phyloP scores from a whole-genome alignment of 1,140 invertebrate species.

The Chelonus insularis region DNA sequence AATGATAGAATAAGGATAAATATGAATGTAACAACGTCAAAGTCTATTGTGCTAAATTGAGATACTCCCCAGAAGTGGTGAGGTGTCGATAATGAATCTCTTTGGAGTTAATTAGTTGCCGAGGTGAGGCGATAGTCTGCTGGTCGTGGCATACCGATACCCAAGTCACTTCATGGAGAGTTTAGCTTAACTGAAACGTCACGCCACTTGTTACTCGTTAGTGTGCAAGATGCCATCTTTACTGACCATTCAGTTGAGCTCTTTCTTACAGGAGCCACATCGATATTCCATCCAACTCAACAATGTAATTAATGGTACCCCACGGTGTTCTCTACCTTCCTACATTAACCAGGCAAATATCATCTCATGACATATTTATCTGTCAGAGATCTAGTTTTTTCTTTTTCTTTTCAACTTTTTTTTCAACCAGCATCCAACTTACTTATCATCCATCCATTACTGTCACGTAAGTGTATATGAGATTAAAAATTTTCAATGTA shows the following conservation, averaged over 20 bases:
- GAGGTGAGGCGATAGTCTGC: slow-evolving; percentile 47
- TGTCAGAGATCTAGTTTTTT: background rate
- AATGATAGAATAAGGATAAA: too few relatives aligned
- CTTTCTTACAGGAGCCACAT: slow-evolving; percentile 29
- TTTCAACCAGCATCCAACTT: too few relatives aligned
- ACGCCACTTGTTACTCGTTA: slow-evolving; percentile 58
- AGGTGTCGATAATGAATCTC: slow-evolving; percentile 58
- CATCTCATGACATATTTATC: background rate
- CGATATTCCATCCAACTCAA: slow-evolving; percentile 37
- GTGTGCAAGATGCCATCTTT: slow-evolving; percentile 56
- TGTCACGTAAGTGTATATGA: too few relatives aligned
- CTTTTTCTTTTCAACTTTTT: background rate
- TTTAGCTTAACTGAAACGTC: slow-evolving; percentile 52
- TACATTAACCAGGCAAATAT: background rate
- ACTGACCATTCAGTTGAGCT: slow-evolving; percentile 30
- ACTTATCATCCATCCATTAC: too few relatives aligned
- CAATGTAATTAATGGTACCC: slow-evolving; percentile 51
- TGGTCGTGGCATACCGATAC: slow-evolving; percentile 54
- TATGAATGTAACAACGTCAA: too few relatives aligned
- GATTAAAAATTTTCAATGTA: too few relatives aligned
- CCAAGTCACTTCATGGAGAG: slow-evolving; percentile 8
- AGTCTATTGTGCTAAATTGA: slow-evolving; percentile 40
- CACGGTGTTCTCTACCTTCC: background rate
- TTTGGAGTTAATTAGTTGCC: slow-evolving; percentile 51
- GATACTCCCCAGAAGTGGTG: slow-evolving; percentile 38